Conservation (phyloP, 2,797 vertebrate genomes). For the Amphiprion clarkii region DNA sequence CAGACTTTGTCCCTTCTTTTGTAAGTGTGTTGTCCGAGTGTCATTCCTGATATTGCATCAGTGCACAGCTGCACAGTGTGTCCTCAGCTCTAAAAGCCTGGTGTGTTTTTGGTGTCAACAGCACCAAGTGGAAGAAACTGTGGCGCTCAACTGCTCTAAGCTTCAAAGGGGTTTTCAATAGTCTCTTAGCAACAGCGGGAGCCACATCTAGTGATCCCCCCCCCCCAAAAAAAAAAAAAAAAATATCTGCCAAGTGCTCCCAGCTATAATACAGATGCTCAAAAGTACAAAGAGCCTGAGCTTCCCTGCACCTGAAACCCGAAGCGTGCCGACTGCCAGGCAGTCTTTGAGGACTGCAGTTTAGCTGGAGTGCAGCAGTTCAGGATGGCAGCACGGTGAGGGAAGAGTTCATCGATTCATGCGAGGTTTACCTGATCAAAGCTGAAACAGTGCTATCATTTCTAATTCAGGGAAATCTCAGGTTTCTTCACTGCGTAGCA, state of each 20-base stretch:
- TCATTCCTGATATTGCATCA: not conserved
- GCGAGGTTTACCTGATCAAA: constrained; percentile 53
- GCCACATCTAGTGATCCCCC: constrained; percentile 38
- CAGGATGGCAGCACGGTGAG: constrained; percentile 17
- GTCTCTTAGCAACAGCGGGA: constrained; percentile 51
- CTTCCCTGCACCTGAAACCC: constrained; percentile 52
- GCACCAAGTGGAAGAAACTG: constrained; percentile 31
- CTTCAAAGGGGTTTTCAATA: constrained; percentile 51
- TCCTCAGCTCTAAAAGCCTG: constrained; percentile 2
- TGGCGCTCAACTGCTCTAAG: constrained; percentile 27
- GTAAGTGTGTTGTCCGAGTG: not conserved
- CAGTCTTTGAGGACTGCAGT: constrained; percentile 44
- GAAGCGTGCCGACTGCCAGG: constrained; percentile 32
- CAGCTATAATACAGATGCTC: constrained; percentile 57
- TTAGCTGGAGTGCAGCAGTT: constrained; percentile 33
- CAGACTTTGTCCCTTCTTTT: not conserved
- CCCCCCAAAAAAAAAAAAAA: not conserved
- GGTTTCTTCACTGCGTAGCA: constrained; percentile 2
- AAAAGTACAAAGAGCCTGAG: constrained; percentile 52
- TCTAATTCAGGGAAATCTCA: constrained; percentile 48
- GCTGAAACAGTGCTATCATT: constrained; percentile 50
- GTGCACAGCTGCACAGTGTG: not conserved
- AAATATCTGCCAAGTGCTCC: constrained; percentile 54
- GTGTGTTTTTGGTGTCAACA: constrained; percentile 31
- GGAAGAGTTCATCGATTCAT: constrained; percentile 41